Evolutionary conservation across 2,888 invertebrate species (phyloP).

Genomic region (Sclerodermus sp.): DNA sequence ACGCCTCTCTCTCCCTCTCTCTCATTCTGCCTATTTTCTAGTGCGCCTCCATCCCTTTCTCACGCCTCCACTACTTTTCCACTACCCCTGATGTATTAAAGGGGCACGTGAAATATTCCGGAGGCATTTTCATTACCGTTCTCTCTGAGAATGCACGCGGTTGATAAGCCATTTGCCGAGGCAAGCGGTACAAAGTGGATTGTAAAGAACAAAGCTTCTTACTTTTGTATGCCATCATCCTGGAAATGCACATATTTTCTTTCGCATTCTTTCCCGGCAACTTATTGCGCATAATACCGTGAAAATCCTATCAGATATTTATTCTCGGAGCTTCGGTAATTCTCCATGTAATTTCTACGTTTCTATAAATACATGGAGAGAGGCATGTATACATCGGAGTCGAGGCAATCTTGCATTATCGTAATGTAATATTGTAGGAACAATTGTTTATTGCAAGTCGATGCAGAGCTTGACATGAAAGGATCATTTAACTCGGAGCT

Average conservation of each 20-base stretch:
- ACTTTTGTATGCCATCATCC: too few species aligned
- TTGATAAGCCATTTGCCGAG: slow-evolving; percentile 13
- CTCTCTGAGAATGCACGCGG: slow-evolving; percentile 18
- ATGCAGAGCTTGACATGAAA: too few species aligned
- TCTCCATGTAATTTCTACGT: not conserved
- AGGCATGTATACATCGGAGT: too few species aligned
- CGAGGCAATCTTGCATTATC: too few species aligned
- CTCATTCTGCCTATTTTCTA: not conserved
- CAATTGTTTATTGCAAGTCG: too few species aligned
- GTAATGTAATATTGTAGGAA: too few species aligned
- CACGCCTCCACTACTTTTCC: too few species aligned
- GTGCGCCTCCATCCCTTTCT: not conserved
- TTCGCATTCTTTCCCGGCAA: too few species aligned
- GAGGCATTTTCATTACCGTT: slow-evolving; percentile 26
- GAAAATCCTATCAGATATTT: not conserved
- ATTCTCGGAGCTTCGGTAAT: not conserved
- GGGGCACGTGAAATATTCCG: slow-evolving; percentile 22
- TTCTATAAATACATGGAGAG: not conserved
- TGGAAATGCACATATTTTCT: too few species aligned
- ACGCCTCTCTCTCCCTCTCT: not conserved
- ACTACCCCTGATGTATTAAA: slow-evolving; percentile 20
- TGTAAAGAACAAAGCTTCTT: not conserved
- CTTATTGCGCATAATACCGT: too few species aligned
- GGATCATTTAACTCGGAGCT: too few species aligned
- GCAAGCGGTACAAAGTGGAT: slow-evolving; percentile 4